Evolutionary conservation across 1,140 invertebrate species (phyloP), one percentile per base, ranked within the genome.

Genomic region (Drosophila mayri): DNA sequence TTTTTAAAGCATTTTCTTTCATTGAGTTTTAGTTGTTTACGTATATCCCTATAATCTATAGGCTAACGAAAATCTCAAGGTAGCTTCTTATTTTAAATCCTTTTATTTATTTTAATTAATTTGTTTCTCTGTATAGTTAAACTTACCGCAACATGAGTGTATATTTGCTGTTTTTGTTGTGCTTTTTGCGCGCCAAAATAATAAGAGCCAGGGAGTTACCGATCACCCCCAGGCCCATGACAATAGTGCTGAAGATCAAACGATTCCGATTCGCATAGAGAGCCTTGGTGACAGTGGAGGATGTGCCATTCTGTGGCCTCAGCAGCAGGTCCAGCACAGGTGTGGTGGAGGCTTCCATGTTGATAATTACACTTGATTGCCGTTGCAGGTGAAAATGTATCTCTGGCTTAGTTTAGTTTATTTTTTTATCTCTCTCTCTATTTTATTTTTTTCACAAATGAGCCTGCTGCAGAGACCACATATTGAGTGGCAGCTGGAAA

Each of bases 101-200:
- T 25, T 60, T 12, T n/a, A 41, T 22, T 16, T 3, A 16, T 55
- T 37, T 57, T 9, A 25, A 25, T 25, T 25, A 3, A 25, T 25
- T 49, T 63, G 4, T 30, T 3, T 50, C 12, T 1, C 0, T 20
- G 37, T 22, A 49, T 5, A 32, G 18, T 10, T 59, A 14, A 22
- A 83, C 91, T 92, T 84, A 94, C 59, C 96, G 95, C 65, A 98
- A 93, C 94, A 97, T 95, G 76, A 97, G 93, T 70, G 96, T 94
- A 93, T 97, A 96, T 90, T 97, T 97, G 54, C 95, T 94, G 91
- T 97, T 97, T 79, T 96, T 94, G 41, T 95, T 94, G 88, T 95
- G 94, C 52, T 94, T 91, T 87, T 95, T 92, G 43, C 90, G 92
- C 76, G 91, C 91, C 82, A 92, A 92, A 79, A 92, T 92, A 37